Conservation (phyloP, 2,113 vertebrate species). For the Alces alces region DNA sequence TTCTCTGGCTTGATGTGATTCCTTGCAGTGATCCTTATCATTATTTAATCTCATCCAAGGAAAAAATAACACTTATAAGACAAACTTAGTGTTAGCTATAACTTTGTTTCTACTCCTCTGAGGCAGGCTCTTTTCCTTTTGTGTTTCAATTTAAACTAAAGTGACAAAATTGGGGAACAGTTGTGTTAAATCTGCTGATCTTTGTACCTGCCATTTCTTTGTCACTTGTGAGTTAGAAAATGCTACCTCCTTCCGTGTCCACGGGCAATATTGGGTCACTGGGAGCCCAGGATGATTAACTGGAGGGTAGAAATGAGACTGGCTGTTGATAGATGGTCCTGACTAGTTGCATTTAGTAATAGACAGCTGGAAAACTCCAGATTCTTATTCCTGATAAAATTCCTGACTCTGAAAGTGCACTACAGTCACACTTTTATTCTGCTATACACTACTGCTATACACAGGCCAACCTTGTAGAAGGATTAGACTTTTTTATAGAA, state of each 20-base stretch:
- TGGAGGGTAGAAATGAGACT: not conserved
- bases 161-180: not conserved
- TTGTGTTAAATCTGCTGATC: not conserved
- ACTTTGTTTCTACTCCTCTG: not conserved
- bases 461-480: not conserved
- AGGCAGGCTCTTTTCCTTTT: not conserved
- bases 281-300: not conserved
- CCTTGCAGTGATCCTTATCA: not conserved
- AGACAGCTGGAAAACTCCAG: not conserved
- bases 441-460: not conserved
- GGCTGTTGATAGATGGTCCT: not conserved
- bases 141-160: not conserved
- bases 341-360: not conserved
- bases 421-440: not conserved
- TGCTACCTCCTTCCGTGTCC: not conserved
- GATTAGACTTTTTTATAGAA: not conserved
- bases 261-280: not conserved
- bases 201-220: not conserved
- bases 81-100: not conserved
- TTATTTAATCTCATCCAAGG: conserved; percentile 11
- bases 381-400: not conserved
- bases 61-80: not conserved
- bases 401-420: not conserved
- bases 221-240: not conserved
- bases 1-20: not conserved